Evolutionary conservation across 2,797 vertebrate species (phyloP).

Genomic region (Triplophysa bombifrons): DNA sequence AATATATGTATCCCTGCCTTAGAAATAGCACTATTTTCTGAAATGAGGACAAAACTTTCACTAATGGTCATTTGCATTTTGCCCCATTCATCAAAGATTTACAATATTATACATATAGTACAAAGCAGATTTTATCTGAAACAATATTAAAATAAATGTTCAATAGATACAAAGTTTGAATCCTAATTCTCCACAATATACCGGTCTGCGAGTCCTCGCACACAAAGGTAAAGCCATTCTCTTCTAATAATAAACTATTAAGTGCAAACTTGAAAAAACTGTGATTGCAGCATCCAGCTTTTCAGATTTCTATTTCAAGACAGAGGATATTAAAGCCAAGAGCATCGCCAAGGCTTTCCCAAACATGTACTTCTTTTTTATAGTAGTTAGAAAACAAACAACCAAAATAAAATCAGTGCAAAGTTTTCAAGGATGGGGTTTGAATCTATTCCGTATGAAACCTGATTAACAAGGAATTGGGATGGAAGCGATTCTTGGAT

Average conservation of each 20-base stretch:
- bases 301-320: slow-evolving; percentile 84
- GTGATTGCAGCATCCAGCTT: slow-evolving; percentile 90
- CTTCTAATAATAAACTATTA: slow-evolving; percentile 86
- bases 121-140: slow-evolving; percentile 88
- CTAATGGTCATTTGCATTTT: slow-evolving; percentile 81
- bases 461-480: slow-evolving; percentile 64
- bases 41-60: slow-evolving; percentile 84
- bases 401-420: slow-evolving; percentile 87
- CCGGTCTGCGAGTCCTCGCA: slow-evolving; percentile 77
- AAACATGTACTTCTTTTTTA: slow-evolving; percentile 66
- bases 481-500: slow-evolving; percentile 67
- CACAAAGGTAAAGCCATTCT: slow-evolving; percentile 86
- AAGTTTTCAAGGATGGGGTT: slow-evolving; percentile 78
- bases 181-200: slow-evolving; percentile 79
- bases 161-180: slow-evolving; percentile 88
- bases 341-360: slow-evolving; percentile 81
- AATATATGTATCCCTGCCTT: slow-evolving; percentile 91
- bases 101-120: slow-evolving; percentile 92
- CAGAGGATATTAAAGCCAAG: slow-evolving; percentile 80
- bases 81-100: slow-evolving; percentile 84
- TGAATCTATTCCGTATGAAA: slow-evolving; percentile 71
- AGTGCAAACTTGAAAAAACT: slow-evolving; percentile 89
- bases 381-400: slow-evolving; percentile 72
- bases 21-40: slow-evolving; percentile 91
- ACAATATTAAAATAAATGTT: slow-evolving; percentile 97